Conservation (phyloP, 2,888 invertebrate genomes). For the Cantharis lateralis region DNA sequence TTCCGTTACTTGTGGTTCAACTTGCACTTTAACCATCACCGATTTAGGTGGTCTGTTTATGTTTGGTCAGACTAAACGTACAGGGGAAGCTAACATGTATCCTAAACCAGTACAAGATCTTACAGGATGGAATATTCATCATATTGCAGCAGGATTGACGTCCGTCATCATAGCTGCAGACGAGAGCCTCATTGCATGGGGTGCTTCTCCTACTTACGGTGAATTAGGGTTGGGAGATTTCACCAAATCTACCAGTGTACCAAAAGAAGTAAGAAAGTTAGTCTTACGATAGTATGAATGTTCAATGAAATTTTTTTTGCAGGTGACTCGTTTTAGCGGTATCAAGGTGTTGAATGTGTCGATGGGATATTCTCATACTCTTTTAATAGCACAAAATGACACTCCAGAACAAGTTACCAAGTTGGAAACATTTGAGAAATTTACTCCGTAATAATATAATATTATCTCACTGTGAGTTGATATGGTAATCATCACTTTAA, state of each 20-base stretch:
- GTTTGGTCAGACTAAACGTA: slow-evolving; percentile 91
- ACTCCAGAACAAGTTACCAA: slow-evolving; percentile 67
- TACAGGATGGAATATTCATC: slow-evolving; percentile 89
- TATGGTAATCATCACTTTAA: slow-evolving; percentile 5
- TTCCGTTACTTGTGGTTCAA: slow-evolving; percentile 81
- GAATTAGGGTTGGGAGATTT: slow-evolving; percentile 91
- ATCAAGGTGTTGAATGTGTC: slow-evolving; percentile 76
- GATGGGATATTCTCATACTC: slow-evolving; percentile 86
- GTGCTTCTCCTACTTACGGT: slow-evolving; percentile 91
- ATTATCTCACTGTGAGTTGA: neutral
- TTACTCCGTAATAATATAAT: slow-evolving; percentile 41
- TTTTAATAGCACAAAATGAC: slow-evolving; percentile 69
- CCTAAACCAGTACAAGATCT: slow-evolving; percentile 93
- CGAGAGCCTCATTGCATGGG: slow-evolving; percentile 90
- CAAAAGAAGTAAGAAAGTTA: slow-evolving; percentile 73
- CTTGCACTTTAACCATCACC: slow-evolving; percentile 84
- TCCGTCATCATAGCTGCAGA: slow-evolving; percentile 89
- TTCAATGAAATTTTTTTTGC: slow-evolving; percentile 16
- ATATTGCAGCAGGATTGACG: slow-evolving; percentile 81
- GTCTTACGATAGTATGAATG: neutral
- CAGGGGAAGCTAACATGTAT: slow-evolving; percentile 96
- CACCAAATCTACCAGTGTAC: slow-evolving; percentile 83
- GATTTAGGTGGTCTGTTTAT: slow-evolving; percentile 76
- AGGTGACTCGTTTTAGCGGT: slow-evolving; percentile 69
- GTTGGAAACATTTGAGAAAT: slow-evolving; percentile 64